These are phyloP conservation scores for Pogonocherus hispidulus DNA, from an alignment of 2,888 invertebrate genomes.

Conservation along the genomic window DNA sequence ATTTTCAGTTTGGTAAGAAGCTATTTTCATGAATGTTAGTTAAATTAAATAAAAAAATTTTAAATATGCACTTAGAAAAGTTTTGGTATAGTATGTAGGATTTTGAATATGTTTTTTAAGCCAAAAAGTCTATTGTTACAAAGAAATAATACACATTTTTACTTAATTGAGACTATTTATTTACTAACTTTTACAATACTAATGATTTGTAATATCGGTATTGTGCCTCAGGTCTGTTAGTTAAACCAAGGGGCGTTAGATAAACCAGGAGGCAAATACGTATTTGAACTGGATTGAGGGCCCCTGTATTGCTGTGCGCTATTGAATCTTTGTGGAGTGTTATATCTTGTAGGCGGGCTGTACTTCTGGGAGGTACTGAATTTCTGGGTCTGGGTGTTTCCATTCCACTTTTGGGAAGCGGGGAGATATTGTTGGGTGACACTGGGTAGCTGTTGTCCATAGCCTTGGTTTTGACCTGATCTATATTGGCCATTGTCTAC, in stretches of 20 bases:
- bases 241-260: too few relatives aligned
- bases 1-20: too few relatives aligned
- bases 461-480: conserved; percentile 1
- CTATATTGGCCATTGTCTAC: conserved; percentile 48
- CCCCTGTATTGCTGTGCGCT: background rate
- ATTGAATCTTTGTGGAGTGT: background rate
- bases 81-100: too few relatives aligned
- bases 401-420: too few relatives aligned
- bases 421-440: too few relatives aligned
- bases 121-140: too few relatives aligned
- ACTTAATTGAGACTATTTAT: background rate
- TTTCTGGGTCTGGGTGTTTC: too few relatives aligned
- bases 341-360: background rate
- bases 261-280: background rate
- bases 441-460: conserved; percentile 1
- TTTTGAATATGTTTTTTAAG: too few relatives aligned
- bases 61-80: too few relatives aligned
- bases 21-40: too few relatives aligned
- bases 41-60: too few relatives aligned
- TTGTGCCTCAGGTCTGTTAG: background rate
- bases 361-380: background rate
- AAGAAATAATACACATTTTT: background rate
- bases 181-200: background rate
- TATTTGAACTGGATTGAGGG: background rate
- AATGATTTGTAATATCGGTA: background rate